Base-by-base conservation (phyloP, 2,113 vertebrate genomes). In the Malurus alboscapulatus region DNA sequence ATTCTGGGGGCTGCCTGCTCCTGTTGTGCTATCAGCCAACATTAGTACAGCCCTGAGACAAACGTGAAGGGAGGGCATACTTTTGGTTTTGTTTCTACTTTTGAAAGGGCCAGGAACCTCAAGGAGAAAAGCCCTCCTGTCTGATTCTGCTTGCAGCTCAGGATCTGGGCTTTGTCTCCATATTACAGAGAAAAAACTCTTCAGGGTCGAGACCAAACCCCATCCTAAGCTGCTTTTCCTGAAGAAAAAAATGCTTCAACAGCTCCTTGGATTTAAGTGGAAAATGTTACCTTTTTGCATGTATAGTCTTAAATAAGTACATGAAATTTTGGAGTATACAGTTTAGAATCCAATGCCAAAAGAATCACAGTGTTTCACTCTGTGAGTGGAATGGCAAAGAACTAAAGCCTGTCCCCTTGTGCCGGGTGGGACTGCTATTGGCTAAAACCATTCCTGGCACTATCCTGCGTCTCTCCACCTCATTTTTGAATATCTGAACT, bases 161-260 rank as follows among this genome's bases (percentile, higher is more conserved):
- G 58, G 40, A 74, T 20, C 17, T 16, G 32, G 29, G 25, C 20
- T 88, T 86, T 82, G 24, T 44, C n/a, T 25, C 2, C 7, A 12
- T 20, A 2, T 36, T 25, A 27, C 17, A 50, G 50, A 65, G 63
- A 61, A 79, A 57, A 17, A 57, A 8, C 34, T 85, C 38, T 30
- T 7, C 3, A 1, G 44, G 0, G 0, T 48, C 10, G 26, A 42
- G 17, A 51, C 8, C 0, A 7, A 50, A 50, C 7, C 68, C 20
- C 51, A 42, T 29, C 32, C 14, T 34, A 30, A 82, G 40, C 12
- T 77, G 4, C 20, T 78, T 83, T 48, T 58, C 24, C 32, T 50
- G 17, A 12, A 9, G 17, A 38, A 58, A 77, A 85, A 88, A 3
- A 7, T 10, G 2, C 17, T 45, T 82, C 17, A 55, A 50, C 22